Percentiles rank a stretch among this genome's conserved stretches.
Evolutionary conservation across 1,140 invertebrate genomes (phyloP).

Genomic region (Tetramorium simillimum): DNA sequence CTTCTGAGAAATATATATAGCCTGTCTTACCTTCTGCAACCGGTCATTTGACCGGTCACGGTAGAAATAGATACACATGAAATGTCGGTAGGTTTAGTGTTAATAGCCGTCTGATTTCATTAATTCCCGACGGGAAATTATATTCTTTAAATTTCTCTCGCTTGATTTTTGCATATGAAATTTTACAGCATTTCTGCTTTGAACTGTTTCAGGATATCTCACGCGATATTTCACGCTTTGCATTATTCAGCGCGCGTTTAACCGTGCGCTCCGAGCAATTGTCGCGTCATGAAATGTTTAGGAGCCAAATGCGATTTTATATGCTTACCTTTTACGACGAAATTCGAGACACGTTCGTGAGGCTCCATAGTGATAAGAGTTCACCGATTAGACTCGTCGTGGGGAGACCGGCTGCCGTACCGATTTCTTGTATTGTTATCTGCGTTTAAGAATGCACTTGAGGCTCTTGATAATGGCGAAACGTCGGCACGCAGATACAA

Average conservation of each 20-base stretch:
- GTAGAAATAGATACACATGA: too few relatives aligned
- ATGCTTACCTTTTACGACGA: slow-evolving; percentile 61
- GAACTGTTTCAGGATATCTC: neutral
- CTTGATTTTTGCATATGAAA: neutral
- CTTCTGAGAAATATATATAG: too few relatives aligned
- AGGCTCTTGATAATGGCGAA: slow-evolving; percentile 63
- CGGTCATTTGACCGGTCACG: too few relatives aligned
- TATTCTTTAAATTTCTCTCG: neutral
- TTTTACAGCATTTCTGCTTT: neutral
- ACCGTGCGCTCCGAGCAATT: slow-evolving; percentile 1
- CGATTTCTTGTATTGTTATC: slow-evolving; percentile 25
- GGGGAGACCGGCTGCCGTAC: neutral
- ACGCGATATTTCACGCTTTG: neutral
- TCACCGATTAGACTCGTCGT: neutral
- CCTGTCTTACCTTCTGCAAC: too few relatives aligned
- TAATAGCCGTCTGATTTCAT: neutral
- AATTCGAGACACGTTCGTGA: slow-evolving; percentile 47
- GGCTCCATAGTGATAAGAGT: slow-evolving; percentile 51
- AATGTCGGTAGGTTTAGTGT: too few relatives aligned
- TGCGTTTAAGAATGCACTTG: slow-evolving; percentile 59
- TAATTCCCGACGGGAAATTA: neutral
- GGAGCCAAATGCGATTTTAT: neutral
- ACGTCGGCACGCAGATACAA: slow-evolving; percentile 53
- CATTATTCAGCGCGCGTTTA: slow-evolving; percentile 26
- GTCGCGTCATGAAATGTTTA: slow-evolving; percentile 41